These are phyloP conservation scores for Norana najaformis DNA, from an alignment of 2,888 invertebrate genomes.

Conservation along the genomic window DNA sequence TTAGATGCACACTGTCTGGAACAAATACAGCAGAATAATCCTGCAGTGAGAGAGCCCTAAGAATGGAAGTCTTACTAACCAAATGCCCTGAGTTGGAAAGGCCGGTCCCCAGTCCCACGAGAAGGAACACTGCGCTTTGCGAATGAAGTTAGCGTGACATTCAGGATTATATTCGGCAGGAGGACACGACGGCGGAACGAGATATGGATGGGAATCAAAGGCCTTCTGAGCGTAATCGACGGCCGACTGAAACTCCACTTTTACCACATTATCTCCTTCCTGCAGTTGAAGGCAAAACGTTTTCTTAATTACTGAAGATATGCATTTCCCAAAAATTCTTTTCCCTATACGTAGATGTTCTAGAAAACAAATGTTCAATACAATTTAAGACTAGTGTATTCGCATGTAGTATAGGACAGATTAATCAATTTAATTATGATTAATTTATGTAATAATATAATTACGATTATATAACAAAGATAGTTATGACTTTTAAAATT, in stretches of 20 bases:
- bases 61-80: conserved; percentile 69
- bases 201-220: conserved; percentile 47
- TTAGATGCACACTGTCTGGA: neutral
- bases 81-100: conserved; percentile 88
- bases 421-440: no score
- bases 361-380: neutral
- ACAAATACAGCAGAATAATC: neutral
- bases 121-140: conserved; percentile 77
- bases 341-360: neutral
- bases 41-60: neutral
- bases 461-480: no score
- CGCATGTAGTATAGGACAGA: no score
- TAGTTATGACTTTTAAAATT: no score
- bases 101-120: conserved; percentile 97
- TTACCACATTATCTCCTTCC: conserved; percentile 66
- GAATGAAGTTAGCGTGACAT: conserved; percentile 82
- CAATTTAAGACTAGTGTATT: neutral
- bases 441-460: no score
- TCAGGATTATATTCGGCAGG: conserved; percentile 78
- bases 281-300: neutral
- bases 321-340: no score
- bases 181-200: conserved; percentile 76
- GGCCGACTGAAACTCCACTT: conserved; percentile 71
- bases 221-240: conserved; percentile 67
- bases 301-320: neutral